Evolutionary conservation across 92 coral and sea anemone genomes (phyloP), one percentile per base, ranked within the genome.

Genomic region (Porites lobata): DNA sequence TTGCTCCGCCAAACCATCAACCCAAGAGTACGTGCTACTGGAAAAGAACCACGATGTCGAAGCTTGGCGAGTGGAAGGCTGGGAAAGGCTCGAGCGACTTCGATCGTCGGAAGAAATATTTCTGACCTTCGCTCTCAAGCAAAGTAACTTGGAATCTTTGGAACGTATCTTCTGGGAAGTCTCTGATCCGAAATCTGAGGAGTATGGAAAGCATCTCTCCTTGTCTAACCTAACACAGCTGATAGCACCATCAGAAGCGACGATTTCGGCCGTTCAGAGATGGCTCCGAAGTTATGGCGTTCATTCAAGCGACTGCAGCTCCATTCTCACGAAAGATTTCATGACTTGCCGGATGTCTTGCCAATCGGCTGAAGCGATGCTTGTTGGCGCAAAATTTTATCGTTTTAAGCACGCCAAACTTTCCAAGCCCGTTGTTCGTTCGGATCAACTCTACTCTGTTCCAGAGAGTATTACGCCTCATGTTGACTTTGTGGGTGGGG

Each of bases 111-210:
- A 90, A 29, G 86, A 82, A 14, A 82, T 98, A 32, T 79, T 91
- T 13, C 92, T 96, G 64, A 94, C 98, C 65, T 98, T 98, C 90
- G 99, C 99, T n/a, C 90, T 98, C 54, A 96, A 96, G 82, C 99
- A 98, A 59, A 91, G 96, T 62, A 96, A 98, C 79, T 75, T 95
- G 15, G 95, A 86, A 50, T 81, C 87, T 2, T 88, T 98, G 7
- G 98, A 96, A 87, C 26, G 92, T 51, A 61, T 89, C 22, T 98
- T 98, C 83, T 96, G 98, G 99, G 66, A 91, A 65, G 98, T 98
- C 8, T 98, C 99, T 24, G 95, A 96, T 59, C 99, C 99, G 2
- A 77, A 83, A 12, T 89, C 96, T 20, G 70, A 82, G 43, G 82
- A 56, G 10, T 98, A 98, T 82, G 99, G 99, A 56, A 91, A 90